Evolutionary conservation across 1,140 invertebrate genomes (phyloP).

Genomic region (Diploscapter pachys): DNA sequence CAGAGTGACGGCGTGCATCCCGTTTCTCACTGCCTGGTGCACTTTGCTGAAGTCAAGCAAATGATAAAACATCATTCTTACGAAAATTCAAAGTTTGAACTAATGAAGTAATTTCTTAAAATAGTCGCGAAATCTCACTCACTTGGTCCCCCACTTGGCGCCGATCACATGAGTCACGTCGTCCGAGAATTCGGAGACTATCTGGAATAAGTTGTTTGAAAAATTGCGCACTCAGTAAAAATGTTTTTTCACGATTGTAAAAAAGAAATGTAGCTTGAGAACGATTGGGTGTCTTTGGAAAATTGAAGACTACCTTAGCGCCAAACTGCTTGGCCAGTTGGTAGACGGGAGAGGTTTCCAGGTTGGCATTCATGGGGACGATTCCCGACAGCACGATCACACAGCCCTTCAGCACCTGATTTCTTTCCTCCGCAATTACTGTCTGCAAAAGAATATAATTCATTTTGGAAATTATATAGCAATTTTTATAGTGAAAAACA

Average conservation of each 20-base stretch:
- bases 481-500: not conserved
- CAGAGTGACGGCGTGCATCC: conserved; percentile 24
- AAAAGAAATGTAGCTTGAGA: not conserved
- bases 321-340: conserved; percentile 31
- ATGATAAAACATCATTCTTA: conserved; percentile 2
- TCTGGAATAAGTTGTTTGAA: not conserved
- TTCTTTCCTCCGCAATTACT: conserved; percentile 25
- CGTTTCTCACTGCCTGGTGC: conserved; percentile 16
- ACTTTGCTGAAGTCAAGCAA: conserved; percentile 34
- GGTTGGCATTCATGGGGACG: conserved; percentile 28
- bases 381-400: conserved; percentile 39
- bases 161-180: conserved; percentile 35
- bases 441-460: conserved; percentile 9
- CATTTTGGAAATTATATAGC: not conserved
- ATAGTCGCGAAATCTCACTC: conserved; percentile 10
- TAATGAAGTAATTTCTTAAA: not conserved
- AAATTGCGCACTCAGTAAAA: too few species aligned
- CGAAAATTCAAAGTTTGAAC: not conserved
- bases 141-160: conserved; percentile 36
- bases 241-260: not conserved
- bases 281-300: not conserved
- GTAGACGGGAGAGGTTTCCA: conserved; percentile 27
- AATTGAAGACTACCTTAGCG: conserved; percentile 15
- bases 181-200: conserved; percentile 16
- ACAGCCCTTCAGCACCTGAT: conserved; percentile 27